Evolutionary conservation across 2,797 vertebrate species (phyloP), one percentile per base, ranked within the genome.

Genomic region (Pteropus rufus): DNA sequence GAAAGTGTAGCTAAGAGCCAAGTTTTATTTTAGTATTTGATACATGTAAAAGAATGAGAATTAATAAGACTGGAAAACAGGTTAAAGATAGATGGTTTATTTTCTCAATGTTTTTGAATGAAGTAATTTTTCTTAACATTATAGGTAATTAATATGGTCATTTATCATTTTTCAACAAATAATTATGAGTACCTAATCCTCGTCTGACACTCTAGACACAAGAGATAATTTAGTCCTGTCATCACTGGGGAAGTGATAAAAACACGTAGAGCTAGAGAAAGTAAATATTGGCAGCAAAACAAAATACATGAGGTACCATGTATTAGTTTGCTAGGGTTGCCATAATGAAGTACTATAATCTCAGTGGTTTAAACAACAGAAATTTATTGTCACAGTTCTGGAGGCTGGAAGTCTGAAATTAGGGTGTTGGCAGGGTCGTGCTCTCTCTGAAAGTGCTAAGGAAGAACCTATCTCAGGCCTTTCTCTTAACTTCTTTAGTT

Each of bases 101-200:
- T 72, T 88, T 92, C 36, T 94, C 46, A 89, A 15, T 81, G 44
- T 44, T 77, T 77, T 86, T 44, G 10, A 94, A 82, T 77, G 49
- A 93, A 72, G 54, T 75, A 56, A 72, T 85, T 94, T 93, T 39
- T 44, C 58, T 79, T 69, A 83, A 65, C 3, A 21, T 82, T 39
- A 34, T 26, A 54, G 36, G n/a, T 94, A 39, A 62, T 67, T 88
- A 29, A 72, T 89, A 69, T 85, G 44, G 29, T 88, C 46, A 62
- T 79, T 90, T 84, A 36, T 91, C 10, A 41, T 41, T 56, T 84
- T 67, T 89, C 21, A 90, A 34, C 10, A 70, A 58, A 76, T 29
- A 82, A 26, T 69, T 26, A 52, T 29, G 18, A 85, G 58, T 21
- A 23, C 19, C 3, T 56, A 36, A 31, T 44, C 11, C 34, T 5